Evolutionary conservation across 2,797 vertebrate species (phyloP).

Genomic region (Cirrhinus molitorella): DNA sequence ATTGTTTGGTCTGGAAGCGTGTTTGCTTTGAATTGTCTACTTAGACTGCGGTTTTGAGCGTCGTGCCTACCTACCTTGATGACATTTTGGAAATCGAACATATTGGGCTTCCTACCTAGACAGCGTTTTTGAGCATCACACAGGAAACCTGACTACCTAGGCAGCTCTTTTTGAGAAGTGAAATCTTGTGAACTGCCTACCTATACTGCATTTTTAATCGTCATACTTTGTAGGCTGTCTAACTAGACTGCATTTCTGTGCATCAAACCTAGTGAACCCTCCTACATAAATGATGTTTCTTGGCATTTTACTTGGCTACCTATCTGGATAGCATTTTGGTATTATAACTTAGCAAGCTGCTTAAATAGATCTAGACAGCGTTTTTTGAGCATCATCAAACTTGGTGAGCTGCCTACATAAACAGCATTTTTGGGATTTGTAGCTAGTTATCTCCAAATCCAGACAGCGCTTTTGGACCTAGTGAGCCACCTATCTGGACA

Average conservation of each 20-base stretch:
- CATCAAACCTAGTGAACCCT: neutral
- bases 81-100: neutral
- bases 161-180: neutral
- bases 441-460: neutral
- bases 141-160: neutral
- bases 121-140: neutral
- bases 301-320: neutral
- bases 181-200: neutral
- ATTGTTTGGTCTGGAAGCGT: constrained; percentile 14
- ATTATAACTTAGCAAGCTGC: neutral
- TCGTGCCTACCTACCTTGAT: constrained; percentile 2
- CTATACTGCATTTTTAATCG: too few species aligned
- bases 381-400: neutral
- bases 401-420: neutral
- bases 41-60: neutral
- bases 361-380: neutral
- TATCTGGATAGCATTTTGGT: too few species aligned
- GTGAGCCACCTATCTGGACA: neutral
- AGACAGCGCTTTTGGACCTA: neutral
- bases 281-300: neutral
- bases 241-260: neutral
- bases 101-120: neutral
- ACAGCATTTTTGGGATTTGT: neutral
- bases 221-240: neutral
- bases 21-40: constrained; percentile 11